Conservation (phyloP, 2,113 vertebrate species). For the Tichodroma muraria region DNA sequence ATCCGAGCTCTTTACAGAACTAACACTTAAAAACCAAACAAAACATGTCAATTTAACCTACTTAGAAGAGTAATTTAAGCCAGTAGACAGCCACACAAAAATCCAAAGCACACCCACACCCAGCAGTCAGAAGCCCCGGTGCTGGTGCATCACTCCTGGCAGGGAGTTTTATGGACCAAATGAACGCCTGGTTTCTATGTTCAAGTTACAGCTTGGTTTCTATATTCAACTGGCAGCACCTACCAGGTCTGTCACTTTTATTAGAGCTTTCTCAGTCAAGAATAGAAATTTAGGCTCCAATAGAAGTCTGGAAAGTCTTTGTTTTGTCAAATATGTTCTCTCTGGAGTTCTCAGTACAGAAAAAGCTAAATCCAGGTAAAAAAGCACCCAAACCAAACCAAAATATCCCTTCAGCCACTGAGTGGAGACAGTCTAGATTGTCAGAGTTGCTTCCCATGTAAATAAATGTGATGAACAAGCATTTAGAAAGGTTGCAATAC, state of each 20-base stretch:
- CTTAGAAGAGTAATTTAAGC: neutral
- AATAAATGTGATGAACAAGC: neutral
- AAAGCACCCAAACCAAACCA: neutral
- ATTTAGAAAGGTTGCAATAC: neutral
- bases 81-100: neutral
- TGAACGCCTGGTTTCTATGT: rapidly evolving
- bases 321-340: neutral
- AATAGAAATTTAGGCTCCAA: neutral
- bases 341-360: neutral
- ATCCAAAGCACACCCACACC: neutral
- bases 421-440: neutral
- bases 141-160: neutral
- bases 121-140: neutral
- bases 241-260: neutral
- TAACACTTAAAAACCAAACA: neutral
- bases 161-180: neutral
- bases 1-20: neutral
- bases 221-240: neutral
- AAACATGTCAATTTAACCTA: neutral
- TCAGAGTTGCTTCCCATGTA: neutral
- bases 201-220: neutral
- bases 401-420: neutral
- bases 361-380: neutral
- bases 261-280: neutral
- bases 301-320: neutral